Evolutionary conservation across 2,797 vertebrate species (phyloP), one percentile per base, ranked within the genome.

Genomic region (Falco berigora): DNA sequence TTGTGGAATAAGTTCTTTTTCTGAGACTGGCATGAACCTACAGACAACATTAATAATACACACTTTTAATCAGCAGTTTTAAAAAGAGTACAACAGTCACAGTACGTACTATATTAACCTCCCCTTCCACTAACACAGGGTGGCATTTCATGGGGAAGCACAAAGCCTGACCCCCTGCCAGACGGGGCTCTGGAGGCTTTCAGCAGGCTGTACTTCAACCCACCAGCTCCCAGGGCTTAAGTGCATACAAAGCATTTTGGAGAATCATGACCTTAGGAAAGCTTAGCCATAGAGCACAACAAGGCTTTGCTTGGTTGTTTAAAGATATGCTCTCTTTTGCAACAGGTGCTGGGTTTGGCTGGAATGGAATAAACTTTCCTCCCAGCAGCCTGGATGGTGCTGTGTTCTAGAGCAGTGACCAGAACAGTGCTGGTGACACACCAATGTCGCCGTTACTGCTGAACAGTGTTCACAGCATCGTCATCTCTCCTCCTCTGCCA

Each of bases 1-100:
- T 99, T 99, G 98, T 99, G 98, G 98, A 99, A 99, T 98, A 99
- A 98, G 98, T 98, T 98, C 98, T 99, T 99, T 99, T 99, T 98
- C 98, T 99, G 98, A 98, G 98, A 99, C 99, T 98, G 98, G 98
- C 98, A 99, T 99, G 98, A 96, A 98, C 99, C 99, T 99, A 98
- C 98, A 98, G 98, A 98, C 97, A 97, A 98, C 95, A 98, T 98
- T 97, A 97, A 97, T 94, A 97, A 98, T 74, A 97, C 94, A 97
- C 73, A 97, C 95, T 97, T 98, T 96, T 95, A 98, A 96, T 97
- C 4, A 95, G 46, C 77, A 87, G 58, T 32, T 88, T 87, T 71
- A 23, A 62, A 88, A 74, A 85, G 47, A 81, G 38, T 56, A 47
- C 58, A 96, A 89, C 27, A 96, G 81, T 87, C 42, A 92, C 42